phyloP scores from a whole-genome alignment of 2,797 vertebrate genomes.

The Ibycter americanus region DNA sequence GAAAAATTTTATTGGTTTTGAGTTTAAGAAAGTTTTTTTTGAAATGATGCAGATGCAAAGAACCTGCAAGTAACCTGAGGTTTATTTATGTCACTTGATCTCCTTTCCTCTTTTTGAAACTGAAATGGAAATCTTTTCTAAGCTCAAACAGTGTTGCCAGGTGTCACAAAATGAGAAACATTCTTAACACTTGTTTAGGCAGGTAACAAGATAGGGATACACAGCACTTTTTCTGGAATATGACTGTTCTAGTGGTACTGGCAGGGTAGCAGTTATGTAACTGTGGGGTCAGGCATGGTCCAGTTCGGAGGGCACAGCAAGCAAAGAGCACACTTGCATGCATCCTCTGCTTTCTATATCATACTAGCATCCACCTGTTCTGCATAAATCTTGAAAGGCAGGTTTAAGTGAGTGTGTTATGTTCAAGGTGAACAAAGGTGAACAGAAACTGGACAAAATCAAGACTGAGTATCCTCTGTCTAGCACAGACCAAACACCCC shows the following conservation, averaged over 20 bases:
- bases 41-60: background rate
- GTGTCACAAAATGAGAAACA: background rate
- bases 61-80: background rate
- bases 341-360: background rate
- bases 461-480: rapidly evolving
- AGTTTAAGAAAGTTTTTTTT: background rate
- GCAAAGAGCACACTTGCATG: rapidly evolving
- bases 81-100: background rate
- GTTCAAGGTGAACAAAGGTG: background rate
- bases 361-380: background rate
- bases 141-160: background rate
- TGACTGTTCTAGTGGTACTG: background rate
- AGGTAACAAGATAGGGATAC: rapidly evolving
- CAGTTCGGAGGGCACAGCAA: background rate
- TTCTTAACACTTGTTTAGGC: background rate
- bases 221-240: background rate
- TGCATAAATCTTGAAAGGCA: background rate
- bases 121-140: background rate
- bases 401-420: background rate
- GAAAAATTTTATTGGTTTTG: background rate
- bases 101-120: background rate
- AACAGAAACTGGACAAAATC: background rate
- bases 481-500: rapidly evolving
- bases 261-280: background rate
- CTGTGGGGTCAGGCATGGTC: too few species aligned